Evolutionary conservation across 2,797 vertebrate species (phyloP).

Genomic region (Setipinna tenuifilis): DNA sequence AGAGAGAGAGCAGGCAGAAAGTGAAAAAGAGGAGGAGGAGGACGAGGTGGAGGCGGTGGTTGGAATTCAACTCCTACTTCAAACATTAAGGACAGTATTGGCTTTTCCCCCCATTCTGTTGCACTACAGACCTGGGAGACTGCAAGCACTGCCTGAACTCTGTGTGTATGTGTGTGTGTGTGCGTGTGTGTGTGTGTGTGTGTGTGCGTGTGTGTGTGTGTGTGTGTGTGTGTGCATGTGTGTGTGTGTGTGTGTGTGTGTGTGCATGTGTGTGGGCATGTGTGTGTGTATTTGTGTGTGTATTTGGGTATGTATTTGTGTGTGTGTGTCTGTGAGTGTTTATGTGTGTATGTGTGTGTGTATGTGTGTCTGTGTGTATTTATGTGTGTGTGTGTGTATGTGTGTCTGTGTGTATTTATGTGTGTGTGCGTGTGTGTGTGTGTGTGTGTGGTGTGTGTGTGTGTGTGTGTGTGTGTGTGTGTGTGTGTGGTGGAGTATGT

Average conservation of each 20-base stretch:
- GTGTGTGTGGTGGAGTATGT: background rate
- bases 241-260: background rate
- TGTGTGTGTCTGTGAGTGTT: background rate
- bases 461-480: background rate
- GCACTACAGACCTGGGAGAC: conserved; percentile 19
- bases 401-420: background rate
- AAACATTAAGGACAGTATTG: conserved; percentile 46
- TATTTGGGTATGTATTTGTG: background rate
- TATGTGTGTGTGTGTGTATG: background rate
- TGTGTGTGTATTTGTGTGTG: background rate
- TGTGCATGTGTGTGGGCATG: background rate
- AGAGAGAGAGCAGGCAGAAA: background rate
- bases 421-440: background rate
- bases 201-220: background rate
- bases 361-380: background rate
- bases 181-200: too few relatives aligned
- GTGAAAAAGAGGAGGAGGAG: conserved; percentile 47
- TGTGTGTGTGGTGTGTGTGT: background rate
- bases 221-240: background rate
- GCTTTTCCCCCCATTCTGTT: conserved; percentile 37
- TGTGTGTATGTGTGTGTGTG: conserved; percentile 8
- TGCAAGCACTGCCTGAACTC: background rate
- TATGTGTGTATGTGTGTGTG: background rate
- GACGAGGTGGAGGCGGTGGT: conserved; percentile 40
- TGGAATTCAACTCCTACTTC: conserved; percentile 62